A percentile compares a stretch with the other conserved stretches of the same genome.
Evolutionary conservation across 2,888 invertebrate genomes (phyloP).

Genomic region (Clunio marinus): DNA sequence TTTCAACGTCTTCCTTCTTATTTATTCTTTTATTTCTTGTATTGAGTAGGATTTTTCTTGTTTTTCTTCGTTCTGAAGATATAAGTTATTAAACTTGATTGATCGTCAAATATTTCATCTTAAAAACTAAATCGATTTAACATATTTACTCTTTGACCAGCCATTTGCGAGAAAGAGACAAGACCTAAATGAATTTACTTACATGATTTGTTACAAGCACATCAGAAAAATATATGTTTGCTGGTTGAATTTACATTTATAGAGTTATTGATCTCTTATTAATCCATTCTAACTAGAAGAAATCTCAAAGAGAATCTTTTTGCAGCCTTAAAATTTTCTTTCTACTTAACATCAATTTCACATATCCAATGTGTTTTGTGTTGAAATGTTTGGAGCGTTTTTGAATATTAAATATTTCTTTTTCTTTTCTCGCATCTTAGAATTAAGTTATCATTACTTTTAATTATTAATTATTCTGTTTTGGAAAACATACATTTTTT

Average conservation of each 20-base stretch:
- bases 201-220: too few relatives aligned
- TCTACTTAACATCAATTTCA: too few relatives aligned
- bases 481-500: conserved; percentile 11
- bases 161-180: too few relatives aligned
- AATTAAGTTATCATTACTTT: neutral
- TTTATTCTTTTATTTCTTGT: neutral
- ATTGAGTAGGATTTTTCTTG: conserved; percentile 16
- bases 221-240: neutral
- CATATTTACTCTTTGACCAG: too few relatives aligned
- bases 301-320: neutral
- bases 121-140: too few relatives aligned
- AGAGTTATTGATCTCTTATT: neutral
- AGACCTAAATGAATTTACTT: too few relatives aligned
- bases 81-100: neutral
- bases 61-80: neutral
- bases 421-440: neutral
- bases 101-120: conserved; percentile 15
- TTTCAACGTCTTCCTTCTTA: neutral
- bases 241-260: neutral
- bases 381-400: too few relatives aligned
- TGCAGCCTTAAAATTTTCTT: conserved; percentile 18
- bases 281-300: conserved; percentile 6
- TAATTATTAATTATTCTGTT: neutral
- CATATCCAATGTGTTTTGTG: too few relatives aligned
- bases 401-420: too few relatives aligned